Conservation (phyloP, 2,113 vertebrate genomes). For the Ptyas mucosa region DNA sequence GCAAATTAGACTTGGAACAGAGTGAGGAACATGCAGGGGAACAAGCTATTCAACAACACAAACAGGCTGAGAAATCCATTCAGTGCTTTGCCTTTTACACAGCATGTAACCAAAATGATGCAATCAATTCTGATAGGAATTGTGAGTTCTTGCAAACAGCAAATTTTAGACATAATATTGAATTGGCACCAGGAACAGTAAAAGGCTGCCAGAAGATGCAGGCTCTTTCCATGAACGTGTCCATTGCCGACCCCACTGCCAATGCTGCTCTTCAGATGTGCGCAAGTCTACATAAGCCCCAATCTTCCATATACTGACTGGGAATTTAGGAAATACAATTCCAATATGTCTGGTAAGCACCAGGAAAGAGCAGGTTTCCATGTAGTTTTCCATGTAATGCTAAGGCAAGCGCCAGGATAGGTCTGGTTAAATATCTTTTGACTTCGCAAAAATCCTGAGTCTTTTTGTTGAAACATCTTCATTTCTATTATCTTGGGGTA, state of each 20-base stretch:
- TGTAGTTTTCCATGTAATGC: neutral
- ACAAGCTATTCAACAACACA: neutral
- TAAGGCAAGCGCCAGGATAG: neutral
- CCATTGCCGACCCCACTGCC: neutral
- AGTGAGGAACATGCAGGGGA: neutral
- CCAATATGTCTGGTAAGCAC: neutral
- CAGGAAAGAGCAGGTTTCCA: neutral
- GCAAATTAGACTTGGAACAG: neutral
- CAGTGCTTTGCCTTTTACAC: neutral
- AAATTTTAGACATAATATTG: neutral
- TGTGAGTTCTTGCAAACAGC: neutral
- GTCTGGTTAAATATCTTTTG: neutral
- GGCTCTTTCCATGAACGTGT: neutral
- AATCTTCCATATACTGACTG: neutral
- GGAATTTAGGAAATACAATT: neutral
- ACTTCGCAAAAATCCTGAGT: neutral
- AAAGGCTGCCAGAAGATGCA: neutral
- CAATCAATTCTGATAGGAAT: neutral
- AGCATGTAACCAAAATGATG: neutral
- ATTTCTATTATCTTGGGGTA: neutral
- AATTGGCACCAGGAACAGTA: neutral
- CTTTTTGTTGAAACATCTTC: neutral
- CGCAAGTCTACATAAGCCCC: neutral
- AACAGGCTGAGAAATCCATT: neutral
- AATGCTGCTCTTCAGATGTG: neutral